Evolutionary conservation across 2,888 invertebrate species (phyloP), one percentile per base, ranked within the genome.

Genomic region (Machimus atricapillus): DNA sequence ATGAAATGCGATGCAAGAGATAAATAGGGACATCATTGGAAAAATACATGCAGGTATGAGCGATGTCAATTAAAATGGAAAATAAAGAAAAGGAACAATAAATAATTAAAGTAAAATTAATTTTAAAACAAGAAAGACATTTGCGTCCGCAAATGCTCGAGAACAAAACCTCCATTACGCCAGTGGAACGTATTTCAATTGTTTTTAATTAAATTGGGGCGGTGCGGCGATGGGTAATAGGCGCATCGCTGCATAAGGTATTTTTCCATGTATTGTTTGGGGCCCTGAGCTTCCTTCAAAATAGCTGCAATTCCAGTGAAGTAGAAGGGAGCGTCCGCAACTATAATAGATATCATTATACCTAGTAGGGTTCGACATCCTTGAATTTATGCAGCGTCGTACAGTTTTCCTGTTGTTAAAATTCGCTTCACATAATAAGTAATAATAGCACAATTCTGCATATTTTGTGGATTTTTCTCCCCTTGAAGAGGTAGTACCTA

Each of bases 41-140:
- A 19, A 82, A 14, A 46, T 46, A 16, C 16, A 14, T 52, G 52
- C 6, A 52, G n/a, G n/a, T 82, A 58, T 82, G 58, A 66, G 58
- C 14, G 58, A 58, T 82, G 82, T 66, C 58, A 58, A 82, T 82
- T 82, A 79, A 52, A 79, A 52, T 79, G 66, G 34, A 37, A 82
- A 82, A 66, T 37, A 82, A 82, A 40, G 82, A 82, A 66, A 66
- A 66, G 66, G 82, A 82, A 82, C 82, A 82, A 82, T 82, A 66
- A 82, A 82, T 66, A 82, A 82, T 82, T 82, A 82, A 82, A 82
- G 37, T 82, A 82, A 82, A 82, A 81, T 78, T 78, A 43, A 78
- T 43, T 78, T 78, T 43, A 79, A 79, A 79, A 52, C 43, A 27
- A 66, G 31, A 37, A 82, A 82, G 34, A 82, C 46, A 46, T 82